Conservation (phyloP, 1,140 invertebrate species). For the Saccostrea glomerata region DNA sequence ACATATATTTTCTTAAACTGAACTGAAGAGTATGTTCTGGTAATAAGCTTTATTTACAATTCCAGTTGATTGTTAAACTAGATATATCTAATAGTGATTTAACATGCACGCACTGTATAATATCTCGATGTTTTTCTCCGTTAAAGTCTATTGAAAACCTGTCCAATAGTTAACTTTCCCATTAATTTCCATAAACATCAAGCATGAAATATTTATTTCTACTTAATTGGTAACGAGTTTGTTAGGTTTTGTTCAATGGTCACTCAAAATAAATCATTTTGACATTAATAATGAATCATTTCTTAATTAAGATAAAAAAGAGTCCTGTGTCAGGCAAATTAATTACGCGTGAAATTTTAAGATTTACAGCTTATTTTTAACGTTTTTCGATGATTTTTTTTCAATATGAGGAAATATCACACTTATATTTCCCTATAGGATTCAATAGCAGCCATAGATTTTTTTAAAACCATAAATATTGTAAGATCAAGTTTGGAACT, state of each 20-base stretch:
- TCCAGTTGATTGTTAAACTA: too few species aligned
- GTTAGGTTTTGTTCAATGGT: background rate
- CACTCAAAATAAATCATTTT: conserved; percentile 14
- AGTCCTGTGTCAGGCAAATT: background rate
- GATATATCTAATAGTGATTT: too few species aligned
- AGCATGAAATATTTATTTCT: background rate
- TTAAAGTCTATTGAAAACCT: too few species aligned
- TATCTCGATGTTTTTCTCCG: too few species aligned
- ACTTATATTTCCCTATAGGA: too few species aligned
- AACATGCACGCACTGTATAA: too few species aligned
- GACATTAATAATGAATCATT: conserved; percentile 30
- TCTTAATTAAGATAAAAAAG: conserved; percentile 24
- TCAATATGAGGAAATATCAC: background rate
- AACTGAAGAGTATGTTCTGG: too few species aligned
- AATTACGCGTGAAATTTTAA: conserved; percentile 14
- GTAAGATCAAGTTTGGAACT: too few species aligned
- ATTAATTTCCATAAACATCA: conserved; percentile 15
- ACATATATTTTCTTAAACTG: too few species aligned
- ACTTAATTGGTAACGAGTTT: background rate
- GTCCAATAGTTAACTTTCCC: background rate
- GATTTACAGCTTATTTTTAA: background rate
- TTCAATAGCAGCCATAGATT: too few species aligned
- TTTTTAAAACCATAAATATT: too few species aligned
- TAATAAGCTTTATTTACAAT: too few species aligned
- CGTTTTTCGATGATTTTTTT: background rate